phyloP scores from a whole-genome alignment of 2,797 vertebrate genomes.

The Tiaroga cobitis region DNA sequence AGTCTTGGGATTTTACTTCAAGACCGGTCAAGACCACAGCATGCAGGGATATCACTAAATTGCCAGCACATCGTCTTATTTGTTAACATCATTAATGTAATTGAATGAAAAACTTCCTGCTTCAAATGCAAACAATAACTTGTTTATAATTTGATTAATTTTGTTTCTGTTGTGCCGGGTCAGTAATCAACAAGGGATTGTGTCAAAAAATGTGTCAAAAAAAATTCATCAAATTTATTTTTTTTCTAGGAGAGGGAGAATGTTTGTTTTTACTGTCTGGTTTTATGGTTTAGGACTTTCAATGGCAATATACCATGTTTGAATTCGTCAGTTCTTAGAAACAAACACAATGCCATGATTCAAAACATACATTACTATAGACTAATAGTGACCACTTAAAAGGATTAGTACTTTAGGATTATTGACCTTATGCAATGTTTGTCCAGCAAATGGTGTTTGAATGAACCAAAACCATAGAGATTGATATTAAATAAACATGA shows the following conservation, averaged over 20 bases:
- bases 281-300: conserved; percentile 7
- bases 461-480: neutral
- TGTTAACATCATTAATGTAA: neutral
- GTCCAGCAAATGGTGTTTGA: conserved; percentile 27
- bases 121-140: neutral
- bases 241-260: neutral
- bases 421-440: conserved; percentile 25
- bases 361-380: neutral
- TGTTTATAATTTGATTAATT: neutral
- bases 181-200: neutral
- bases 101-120: neutral
- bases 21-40: neutral
- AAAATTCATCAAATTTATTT: neutral
- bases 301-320: neutral
- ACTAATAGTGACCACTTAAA: conserved; percentile 29
- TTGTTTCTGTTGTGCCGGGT: neutral
- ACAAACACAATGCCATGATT: neutral
- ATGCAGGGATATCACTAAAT: neutral
- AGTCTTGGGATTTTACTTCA: neutral
- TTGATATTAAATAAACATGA: neutral
- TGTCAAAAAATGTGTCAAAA: neutral
- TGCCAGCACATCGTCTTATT: neutral
- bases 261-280: conserved; percentile 19
- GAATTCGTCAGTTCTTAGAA: conserved; percentile 3
- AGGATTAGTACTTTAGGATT: neutral